Evolutionary conservation across 2,113 vertebrate species (phyloP), one percentile per base, ranked within the genome.

Genomic region (Pardalotus punctatus): DNA sequence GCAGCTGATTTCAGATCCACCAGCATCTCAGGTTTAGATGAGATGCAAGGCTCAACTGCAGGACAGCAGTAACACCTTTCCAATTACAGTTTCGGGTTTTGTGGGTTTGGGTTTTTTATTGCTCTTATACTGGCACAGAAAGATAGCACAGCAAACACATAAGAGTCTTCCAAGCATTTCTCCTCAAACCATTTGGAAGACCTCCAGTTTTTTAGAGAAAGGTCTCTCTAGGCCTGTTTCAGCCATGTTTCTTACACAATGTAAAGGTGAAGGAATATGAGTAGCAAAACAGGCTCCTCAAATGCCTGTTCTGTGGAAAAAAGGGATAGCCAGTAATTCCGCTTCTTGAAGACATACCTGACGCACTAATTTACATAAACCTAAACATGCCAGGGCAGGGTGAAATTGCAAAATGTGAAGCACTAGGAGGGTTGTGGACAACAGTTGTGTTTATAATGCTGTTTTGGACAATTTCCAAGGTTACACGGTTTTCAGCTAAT

Each of bases 61-160:
- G 19, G 22, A 36, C 43, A 83, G 31, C 33, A 72, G 10, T 17
- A 70, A 48, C 18, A 69, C 12, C 58, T 27, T 64, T 38, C 29
- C 47, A 18, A 11, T 86, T 27, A 50, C 22, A 56, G 1, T 33
- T 53, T 29, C 31, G 7, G 5, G 9, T 7, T 16, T 47, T 42
- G 6, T 27, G 11, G 5, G 6, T 29, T 53, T 27, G 11, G 5
- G 3, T 1, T 27, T 53, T 78, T 65, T 21, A 40, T 19, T 76
- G 19, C 12, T 81, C 78, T 60, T 66, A 60, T n/a, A 60, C 10
- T 29, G 24, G 21, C 27, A 77, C 14, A 88, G 74, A 5, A 72
- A 65, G 9, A 79, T 10, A 61, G 9, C 22, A 10, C 14, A 53
- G 6, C 27, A 81, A 87, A 69, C 1, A 9, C 1, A 0, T 1